A percentile compares a stretch with the other conserved stretches of the same genome.
Conservation (phyloP, 64 coral and sea anemone genomes). For the Actinia equina region DNA sequence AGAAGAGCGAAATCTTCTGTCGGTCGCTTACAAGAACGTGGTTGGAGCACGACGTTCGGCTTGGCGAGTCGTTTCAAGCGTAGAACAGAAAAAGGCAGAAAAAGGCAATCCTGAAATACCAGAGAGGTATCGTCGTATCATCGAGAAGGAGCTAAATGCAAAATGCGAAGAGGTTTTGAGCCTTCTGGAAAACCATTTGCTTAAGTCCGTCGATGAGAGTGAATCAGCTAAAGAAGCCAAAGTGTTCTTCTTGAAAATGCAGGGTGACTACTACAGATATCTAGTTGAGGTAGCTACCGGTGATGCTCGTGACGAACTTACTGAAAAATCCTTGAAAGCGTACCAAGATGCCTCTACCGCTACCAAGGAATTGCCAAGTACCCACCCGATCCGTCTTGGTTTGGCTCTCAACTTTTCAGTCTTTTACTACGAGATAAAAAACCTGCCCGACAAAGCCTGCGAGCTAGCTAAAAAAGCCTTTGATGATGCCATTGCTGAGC, state of each 20-base stretch:
- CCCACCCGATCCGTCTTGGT: conserved; percentile 66
- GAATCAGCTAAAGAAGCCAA: conserved; percentile 21
- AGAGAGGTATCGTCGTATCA: conserved; percentile 27
- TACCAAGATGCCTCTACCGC: not conserved
- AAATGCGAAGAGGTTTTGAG: conserved; percentile 61
- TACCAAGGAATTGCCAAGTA: not conserved
- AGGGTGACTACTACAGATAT: conserved; percentile 83
- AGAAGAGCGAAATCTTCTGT: conserved; percentile 80
- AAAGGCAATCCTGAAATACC: not conserved
- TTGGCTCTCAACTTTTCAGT: conserved; percentile 76
- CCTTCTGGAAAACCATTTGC: conserved; percentile 49
- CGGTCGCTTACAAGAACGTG: conserved; percentile 92
- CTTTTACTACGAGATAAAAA: conserved; percentile 75
- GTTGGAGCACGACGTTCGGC: conserved; percentile 64
- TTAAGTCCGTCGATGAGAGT: not conserved
- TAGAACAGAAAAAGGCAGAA: conserved; percentile 24
- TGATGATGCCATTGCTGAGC: conserved; percentile 49
- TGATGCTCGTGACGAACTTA: not conserved
- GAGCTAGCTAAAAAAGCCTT: conserved; percentile 55
- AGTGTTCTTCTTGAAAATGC: conserved; percentile 88
- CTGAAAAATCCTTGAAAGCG: conserved; percentile 28
- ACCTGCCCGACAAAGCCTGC: conserved; percentile 24
- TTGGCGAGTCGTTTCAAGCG: conserved; percentile 51
- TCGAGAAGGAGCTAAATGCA: conserved; percentile 51
- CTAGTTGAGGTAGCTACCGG: conserved; percentile 53